Evolutionary conservation across 1,140 invertebrate genomes (phyloP).

Genomic region (Aphis gossypii): DNA sequence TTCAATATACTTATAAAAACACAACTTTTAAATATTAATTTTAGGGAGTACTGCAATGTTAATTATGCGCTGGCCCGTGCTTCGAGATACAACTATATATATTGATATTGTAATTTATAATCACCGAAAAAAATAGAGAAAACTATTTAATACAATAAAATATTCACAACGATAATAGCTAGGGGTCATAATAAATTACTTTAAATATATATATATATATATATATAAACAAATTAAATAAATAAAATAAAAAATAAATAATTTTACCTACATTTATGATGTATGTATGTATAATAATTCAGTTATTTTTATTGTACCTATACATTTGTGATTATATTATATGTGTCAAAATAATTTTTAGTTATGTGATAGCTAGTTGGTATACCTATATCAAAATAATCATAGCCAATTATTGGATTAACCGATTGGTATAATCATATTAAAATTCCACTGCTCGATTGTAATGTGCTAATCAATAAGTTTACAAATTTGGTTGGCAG

Average conservation of each 20-base stretch:
- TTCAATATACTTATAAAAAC: too few relatives aligned
- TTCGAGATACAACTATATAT: too few relatives aligned
- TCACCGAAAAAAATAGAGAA: neutral
- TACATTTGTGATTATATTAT: neutral
- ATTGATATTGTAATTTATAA: neutral
- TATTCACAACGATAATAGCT: neutral
- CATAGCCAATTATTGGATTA: neutral
- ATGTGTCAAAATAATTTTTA: neutral
- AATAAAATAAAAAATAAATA: neutral
- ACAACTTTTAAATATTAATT: too few relatives aligned
- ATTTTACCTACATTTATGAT: neutral
- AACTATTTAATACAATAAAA: neutral
- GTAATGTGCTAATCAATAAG: neutral
- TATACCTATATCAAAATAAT: neutral
- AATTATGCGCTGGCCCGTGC: too few relatives aligned
- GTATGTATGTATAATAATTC: neutral
- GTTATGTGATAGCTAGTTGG: neutral
- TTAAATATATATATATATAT: too few relatives aligned
- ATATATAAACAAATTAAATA: neutral
- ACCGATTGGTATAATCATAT: neutral
- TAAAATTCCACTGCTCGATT: neutral
- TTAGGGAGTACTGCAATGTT: too few relatives aligned
- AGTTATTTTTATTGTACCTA: neutral
- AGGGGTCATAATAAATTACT: neutral
- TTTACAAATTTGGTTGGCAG: constrained; percentile 6